Percentiles rank a stretch among this genome's conserved stretches.
Evolutionary conservation across 1,140 invertebrate species (phyloP).

Genomic region (Stegodyphus dumicola): DNA sequence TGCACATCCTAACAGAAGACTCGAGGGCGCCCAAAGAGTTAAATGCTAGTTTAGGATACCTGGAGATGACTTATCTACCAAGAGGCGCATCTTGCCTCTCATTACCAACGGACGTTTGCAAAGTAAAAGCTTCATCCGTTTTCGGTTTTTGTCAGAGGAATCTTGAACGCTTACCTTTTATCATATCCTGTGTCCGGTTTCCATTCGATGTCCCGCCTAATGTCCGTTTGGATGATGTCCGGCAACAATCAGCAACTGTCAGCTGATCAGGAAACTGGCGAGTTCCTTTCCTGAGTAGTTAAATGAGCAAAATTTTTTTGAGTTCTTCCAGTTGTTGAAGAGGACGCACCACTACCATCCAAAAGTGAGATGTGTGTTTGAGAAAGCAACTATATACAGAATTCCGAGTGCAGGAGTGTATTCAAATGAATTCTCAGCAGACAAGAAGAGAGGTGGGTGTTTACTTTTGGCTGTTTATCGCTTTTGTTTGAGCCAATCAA

Average conservation of each 20-base stretch:
- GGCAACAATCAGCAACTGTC: conserved; percentile 31
- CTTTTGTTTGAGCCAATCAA: background rate
- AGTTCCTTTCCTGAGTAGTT: conserved; percentile 32
- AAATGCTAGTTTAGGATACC: no score
- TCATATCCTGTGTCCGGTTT: conserved; percentile 60
- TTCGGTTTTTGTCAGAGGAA: conserved; percentile 25
- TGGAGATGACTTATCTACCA: no score
- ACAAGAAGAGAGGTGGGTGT: conserved; percentile 34
- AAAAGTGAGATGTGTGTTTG: background rate
- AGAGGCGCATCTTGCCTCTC: background rate
- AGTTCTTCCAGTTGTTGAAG: background rate
- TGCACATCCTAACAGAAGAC: no score
- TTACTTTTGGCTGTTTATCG: conserved; percentile 57
- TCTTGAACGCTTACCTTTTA: conserved; percentile 49
- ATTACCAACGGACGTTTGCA: background rate
- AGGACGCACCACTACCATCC: background rate
- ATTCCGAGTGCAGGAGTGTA: conserved; percentile 45
- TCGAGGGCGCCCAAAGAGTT: no score
- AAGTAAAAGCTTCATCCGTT: conserved; percentile 24
- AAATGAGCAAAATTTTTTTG: background rate
- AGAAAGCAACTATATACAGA: conserved; percentile 52
- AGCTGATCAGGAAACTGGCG: conserved; percentile 54
- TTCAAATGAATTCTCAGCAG: conserved; percentile 46
- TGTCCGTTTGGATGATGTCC: conserved; percentile 40
- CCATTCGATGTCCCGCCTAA: conserved; percentile 20